phyloP scores from a whole-genome alignment of 2,888 invertebrate species.

The Troides helena region DNA sequence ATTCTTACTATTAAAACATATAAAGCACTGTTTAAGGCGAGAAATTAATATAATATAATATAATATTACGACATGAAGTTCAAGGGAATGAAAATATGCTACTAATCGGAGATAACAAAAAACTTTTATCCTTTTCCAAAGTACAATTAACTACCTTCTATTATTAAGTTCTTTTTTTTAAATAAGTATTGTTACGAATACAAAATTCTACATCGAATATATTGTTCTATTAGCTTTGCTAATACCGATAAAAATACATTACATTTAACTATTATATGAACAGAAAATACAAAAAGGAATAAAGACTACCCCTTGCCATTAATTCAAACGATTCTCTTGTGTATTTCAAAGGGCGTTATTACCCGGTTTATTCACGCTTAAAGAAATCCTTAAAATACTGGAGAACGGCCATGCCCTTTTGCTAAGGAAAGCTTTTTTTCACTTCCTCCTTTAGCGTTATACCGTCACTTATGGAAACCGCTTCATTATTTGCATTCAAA shows the following conservation, averaged over 20 bases:
- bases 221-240: not conserved
- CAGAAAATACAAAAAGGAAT: constrained; percentile 15
- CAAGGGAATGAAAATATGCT: too few species aligned
- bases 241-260: not conserved
- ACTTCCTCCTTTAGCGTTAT: constrained; percentile 20
- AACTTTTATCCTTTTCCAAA: too few species aligned
- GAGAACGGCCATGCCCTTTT: constrained; percentile 23
- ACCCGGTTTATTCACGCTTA: constrained; percentile 28
- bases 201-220: too few species aligned
- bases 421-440: constrained; percentile 22
- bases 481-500: constrained; percentile 25
- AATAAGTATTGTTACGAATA: too few species aligned
- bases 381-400: constrained; percentile 28
- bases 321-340: constrained; percentile 27
- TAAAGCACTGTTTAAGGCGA: too few species aligned
- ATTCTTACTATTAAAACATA: too few species aligned
- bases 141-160: too few species aligned
- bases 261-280: constrained; percentile 13
- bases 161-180: too few species aligned
- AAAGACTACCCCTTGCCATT: constrained; percentile 21
- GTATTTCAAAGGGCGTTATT: constrained; percentile 28
- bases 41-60: too few species aligned
- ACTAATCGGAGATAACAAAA: too few species aligned
- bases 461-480: constrained; percentile 23
- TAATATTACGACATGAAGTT: too few species aligned